Base-by-base conservation (phyloP, 2,113 vertebrate genomes). In the Philantomba maxwellii region DNA sequence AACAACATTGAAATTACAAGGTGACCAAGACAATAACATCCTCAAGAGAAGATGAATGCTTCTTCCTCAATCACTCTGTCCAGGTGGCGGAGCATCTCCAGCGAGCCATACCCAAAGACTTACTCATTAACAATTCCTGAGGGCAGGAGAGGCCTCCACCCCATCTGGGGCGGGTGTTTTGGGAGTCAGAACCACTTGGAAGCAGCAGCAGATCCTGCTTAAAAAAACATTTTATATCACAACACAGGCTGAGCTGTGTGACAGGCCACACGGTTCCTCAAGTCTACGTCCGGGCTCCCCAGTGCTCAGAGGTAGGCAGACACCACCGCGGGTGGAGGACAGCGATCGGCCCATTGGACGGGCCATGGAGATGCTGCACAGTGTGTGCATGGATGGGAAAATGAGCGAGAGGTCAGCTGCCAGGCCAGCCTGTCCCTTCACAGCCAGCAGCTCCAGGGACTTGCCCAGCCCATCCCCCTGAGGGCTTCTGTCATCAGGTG, bases 171-270 rank as follows among this genome's bases (percentile, higher is more conserved):
- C 66, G 77, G 86, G 70, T 92, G 92, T 97, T 51, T 95, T 93
- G 77, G 93, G 36, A 94, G 88, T 84, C 95, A 96, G 92, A 93
- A 90, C 51, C 85, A 90, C 81, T 55, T 85, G 39, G 51, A 97
- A 91, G 77, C 87, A 77, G 92, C 91, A 84, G 80, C 43, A 98
- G 73, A 94, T 84, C 75, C 57, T 91, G 94, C 78, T 97, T 87
- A 89, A 73, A 58, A 78, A 97, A 97, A 95, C 78, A 96, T 57
- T 89, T 70, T 39, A 57, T 23, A 33, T 2, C 6, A 21, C 33
- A 89, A 84, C 89, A 43, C 51, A 94, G 78, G 15, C 78, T 3
- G 7, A 82, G 77, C 78, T 87, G 55, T 73, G 62, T 23, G 70
- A 73, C 3, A 49, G 62, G 87, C 81, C 85, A 62, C 70, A 75